Base-by-base conservation (phyloP, 2,888 invertebrate genomes). In the Diplazon laetatorius region DNA sequence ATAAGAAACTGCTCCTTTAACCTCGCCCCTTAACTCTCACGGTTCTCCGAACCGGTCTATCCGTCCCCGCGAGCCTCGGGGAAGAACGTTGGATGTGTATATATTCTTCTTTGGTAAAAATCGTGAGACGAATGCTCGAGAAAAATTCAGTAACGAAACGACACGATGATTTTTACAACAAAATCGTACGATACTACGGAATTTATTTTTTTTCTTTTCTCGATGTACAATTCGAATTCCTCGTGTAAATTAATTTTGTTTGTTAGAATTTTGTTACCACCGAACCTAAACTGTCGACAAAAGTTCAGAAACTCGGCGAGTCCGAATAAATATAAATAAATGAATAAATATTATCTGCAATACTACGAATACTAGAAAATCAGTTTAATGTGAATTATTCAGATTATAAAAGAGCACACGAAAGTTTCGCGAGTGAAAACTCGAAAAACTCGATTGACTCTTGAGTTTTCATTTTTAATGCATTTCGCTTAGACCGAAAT, bases 1-100 rank as follows among this genome's bases (percentile, higher is more conserved):
- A 79, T 79, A 72, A 79, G 75, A 63, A 72, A 75, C 71, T 79
- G 57, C 78, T 79, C 68, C 78, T 79, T 79, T 72, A 75, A 72
- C 75, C 75, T 60, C 66, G 66, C 66, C 71, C 62, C 75, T 72
- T 72, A 76, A 79, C 75, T 79, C 75, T 79, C 75, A 75, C 78
- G 75, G 55, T 44, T 75, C 75, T 57, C 78, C 52, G 78, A 52
- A 76, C 72, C 57, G 37, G 63, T 66, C 50, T 57, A 75, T 79
- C 35, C 78, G 69, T 69, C 55, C 63, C 20, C 18, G 71, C 22
- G 16, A 48, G 25, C 44, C 66, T 25, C 52, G 14, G 39, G 14
- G 10, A 52, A 37, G 30, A 46, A 5, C 14, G 22, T 16, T 10
- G 9, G 55, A 52, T n/a, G n/a, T 52, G 25, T 52, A 22, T 5